Conservation (phyloP, 2,888 invertebrate species). For the Patella pellucida region DNA sequence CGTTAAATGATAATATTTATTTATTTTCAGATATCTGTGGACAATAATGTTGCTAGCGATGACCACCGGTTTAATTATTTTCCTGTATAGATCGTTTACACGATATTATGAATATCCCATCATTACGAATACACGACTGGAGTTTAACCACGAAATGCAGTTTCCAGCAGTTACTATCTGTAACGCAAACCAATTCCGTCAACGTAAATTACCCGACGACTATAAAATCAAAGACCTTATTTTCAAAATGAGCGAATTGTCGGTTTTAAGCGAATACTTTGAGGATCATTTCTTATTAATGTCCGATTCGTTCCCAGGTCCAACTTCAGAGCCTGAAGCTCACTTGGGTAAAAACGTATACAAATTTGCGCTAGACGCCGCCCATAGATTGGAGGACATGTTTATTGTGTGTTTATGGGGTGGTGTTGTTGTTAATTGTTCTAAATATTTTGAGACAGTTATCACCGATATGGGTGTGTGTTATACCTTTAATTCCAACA, state of each 20-base stretch:
- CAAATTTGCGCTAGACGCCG: not conserved
- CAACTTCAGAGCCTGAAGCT: not conserved
- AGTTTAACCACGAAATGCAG: not conserved
- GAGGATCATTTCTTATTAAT: not conserved
- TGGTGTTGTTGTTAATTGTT: not conserved
- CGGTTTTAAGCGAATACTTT: no score
- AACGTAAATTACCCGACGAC: not conserved
- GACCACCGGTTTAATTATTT: not conserved
- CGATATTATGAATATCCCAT: not conserved
- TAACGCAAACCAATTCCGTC: not conserved
- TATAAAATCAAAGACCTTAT: not conserved
- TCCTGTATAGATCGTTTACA: not conserved
- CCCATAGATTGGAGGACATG: not conserved
- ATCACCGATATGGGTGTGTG: slow-evolving; percentile 2
- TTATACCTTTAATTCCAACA: not conserved
- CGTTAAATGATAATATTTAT: no score
- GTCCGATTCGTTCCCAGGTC: no score
- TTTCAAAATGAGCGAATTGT: not conserved
- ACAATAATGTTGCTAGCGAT: not conserved
- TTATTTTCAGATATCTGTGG: not conserved
- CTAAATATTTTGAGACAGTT: not conserved
- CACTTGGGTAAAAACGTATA: not conserved
- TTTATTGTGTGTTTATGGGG: not conserved
- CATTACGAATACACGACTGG: not conserved
- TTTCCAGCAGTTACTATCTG: not conserved